Evolutionary conservation across 2,797 vertebrate genomes (phyloP).

Genomic region (Apogon talboti): DNA sequence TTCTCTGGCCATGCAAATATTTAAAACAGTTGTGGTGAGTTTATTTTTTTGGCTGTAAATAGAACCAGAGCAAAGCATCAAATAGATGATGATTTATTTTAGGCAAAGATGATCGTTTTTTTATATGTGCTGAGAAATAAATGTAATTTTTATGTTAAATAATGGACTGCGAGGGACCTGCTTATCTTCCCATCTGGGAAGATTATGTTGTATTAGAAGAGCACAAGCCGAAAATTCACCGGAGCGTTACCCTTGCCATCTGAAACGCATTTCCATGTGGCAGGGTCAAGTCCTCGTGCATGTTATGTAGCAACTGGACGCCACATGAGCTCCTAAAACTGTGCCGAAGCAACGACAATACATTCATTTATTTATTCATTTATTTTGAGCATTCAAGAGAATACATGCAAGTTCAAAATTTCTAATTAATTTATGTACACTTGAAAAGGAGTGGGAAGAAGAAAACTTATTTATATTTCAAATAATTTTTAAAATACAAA

Average conservation of each 20-base stretch:
- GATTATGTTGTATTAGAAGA: constrained; percentile 4
- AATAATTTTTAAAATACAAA: too few relatives aligned
- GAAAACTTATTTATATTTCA: too few relatives aligned
- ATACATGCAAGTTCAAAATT: too few relatives aligned
- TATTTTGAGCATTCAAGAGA: too few relatives aligned
- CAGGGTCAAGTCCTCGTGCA: constrained; percentile 4
- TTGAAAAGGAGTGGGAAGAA: too few relatives aligned
- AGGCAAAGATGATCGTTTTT: not conserved
- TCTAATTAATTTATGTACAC: too few relatives aligned
- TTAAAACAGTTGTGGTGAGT: constrained; percentile 12
- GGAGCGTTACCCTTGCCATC: constrained; percentile 24
- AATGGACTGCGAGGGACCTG: not conserved
- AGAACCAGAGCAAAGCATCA: not conserved
- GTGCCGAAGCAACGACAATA: constrained; percentile 8
- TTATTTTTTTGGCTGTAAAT: constrained; percentile 34
- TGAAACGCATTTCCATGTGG: constrained; percentile 43
- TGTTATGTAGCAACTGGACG: constrained; percentile 3
- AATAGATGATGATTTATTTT: not conserved
- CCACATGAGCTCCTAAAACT: constrained; percentile 13
- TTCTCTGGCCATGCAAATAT: constrained; percentile 29
- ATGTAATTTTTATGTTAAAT: not conserved
- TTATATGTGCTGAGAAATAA: not conserved
- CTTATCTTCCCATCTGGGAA: constrained; percentile 1
- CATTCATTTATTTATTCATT: too few relatives aligned
- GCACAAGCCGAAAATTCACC: not conserved